These are phyloP conservation scores for Sebastiscus tertius DNA, from an alignment of 2,797 vertebrate genomes.

Conservation along the genomic window DNA sequence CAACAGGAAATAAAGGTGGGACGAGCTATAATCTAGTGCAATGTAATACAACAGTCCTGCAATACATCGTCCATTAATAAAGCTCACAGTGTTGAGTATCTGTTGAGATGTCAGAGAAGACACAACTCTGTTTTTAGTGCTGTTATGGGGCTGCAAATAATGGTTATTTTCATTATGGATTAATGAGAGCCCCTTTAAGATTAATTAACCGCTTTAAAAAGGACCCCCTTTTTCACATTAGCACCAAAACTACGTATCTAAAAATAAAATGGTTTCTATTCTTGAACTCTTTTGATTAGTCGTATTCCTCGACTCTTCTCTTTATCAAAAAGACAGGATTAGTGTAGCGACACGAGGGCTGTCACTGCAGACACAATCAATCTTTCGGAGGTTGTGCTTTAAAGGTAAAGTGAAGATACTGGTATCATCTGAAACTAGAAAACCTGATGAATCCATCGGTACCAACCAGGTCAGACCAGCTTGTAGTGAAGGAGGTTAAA, in stretches of 20 bases:
- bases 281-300: background rate
- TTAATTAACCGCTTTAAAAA: background rate
- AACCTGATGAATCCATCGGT: no score
- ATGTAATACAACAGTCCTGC: background rate
- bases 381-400: no score
- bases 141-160: background rate
- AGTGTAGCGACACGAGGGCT: no score
- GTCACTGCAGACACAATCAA: no score
- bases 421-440: no score
- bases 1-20: no score
- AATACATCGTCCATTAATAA: background rate
- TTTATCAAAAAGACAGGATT: no score
- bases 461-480: no score
- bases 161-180: background rate
- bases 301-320: no score
- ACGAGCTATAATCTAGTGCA: background rate
- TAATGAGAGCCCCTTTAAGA: background rate
- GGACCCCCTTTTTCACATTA: background rate
- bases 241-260: background rate
- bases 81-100: background rate
- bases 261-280: background rate
- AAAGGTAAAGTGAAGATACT: no score
- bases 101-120: background rate
- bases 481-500: fast-evolving
- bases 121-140: background rate